Base-by-base conservation (phyloP, 2,113 vertebrate genomes). In the Setophaga coronata region DNA sequence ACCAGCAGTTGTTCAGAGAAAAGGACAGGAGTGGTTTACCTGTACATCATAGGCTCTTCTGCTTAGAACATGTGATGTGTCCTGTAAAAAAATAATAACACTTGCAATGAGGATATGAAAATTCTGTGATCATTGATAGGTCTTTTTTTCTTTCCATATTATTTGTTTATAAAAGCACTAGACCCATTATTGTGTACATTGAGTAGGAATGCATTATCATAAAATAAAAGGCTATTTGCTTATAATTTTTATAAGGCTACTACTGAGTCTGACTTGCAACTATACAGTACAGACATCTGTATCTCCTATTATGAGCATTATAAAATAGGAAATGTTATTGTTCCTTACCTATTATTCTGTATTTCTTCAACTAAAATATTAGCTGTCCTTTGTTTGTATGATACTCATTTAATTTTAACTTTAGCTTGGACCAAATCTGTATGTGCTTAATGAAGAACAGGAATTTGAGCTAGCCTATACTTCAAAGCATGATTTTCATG, bases 11-110 rank as follows among this genome's bases (percentile, higher is more conserved):
- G 18, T 10, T 64, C 45, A 76, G 53, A 58, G 77, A 88, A 81
- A 56, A 10, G 11, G 7, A 72, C 18, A 65, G 57, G 34, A 29
- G 56, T 33, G 14, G 14, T 82, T 96, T 95, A 97, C 97, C 96
- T 95, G 94, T 36, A 28, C 31, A 58, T 92, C 76, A 34, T 92
- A 62, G 61, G 36, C 82, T 72, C 89, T 91, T 89, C 13, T 74
- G 57, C 24, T 79, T 61, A 97, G 78, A 89, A 73, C 65, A 40
- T 29, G 94, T 21, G 97, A 95, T 7, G 90, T 92, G 58, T 96
- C 97, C 97, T 97, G 90, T 28, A 64, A 87, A 83, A 83, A 83
- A 78, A 5, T 2, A 78, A 5, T 2, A 23, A 25, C 6, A 43
- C 47, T 71, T 66, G 14, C 18, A 65, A 23, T 29, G 48, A 69